phyloP scores from a whole-genome alignment of 2,797 vertebrate genomes.

The Erpetoichthys calabaricus region DNA sequence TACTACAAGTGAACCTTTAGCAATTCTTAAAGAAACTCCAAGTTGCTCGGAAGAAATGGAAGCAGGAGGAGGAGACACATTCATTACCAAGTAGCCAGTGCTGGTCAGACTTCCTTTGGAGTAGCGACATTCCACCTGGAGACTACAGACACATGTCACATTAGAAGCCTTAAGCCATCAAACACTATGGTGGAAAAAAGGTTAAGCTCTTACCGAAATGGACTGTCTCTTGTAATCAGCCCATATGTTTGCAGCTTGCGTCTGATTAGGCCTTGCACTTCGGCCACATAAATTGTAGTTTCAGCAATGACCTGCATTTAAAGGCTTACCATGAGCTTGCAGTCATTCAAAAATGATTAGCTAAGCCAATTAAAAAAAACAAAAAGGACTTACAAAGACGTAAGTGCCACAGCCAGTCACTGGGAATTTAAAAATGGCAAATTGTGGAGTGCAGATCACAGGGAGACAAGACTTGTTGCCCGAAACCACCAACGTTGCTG shows the following conservation, averaged over 20 bases:
- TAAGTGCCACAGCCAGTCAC: conserved; percentile 50
- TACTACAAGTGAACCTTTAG: conserved; percentile 33
- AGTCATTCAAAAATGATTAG: too few species aligned
- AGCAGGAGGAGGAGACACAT: conserved; percentile 39
- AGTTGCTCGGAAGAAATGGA: conserved; percentile 43
- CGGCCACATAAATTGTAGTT: conserved; percentile 49
- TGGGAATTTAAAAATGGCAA: conserved; percentile 53
- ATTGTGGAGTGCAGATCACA: conserved; percentile 33
- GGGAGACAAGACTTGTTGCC: conserved; percentile 42
- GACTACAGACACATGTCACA: conserved; percentile 23
- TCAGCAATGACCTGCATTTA: conserved; percentile 39
- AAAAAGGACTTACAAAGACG: conserved; percentile 35
- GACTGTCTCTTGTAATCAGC: conserved; percentile 54
- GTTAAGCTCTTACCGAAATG: conserved; percentile 38
- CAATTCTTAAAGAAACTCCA: conserved; percentile 55
- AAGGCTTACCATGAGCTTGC: not conserved
- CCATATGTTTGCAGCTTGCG: conserved; percentile 44
- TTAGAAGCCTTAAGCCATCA: too few species aligned
- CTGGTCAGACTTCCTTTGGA: conserved; percentile 29
- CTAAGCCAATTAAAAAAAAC: too few species aligned
- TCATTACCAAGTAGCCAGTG: conserved; percentile 53
- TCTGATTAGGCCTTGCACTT: conserved; percentile 42
- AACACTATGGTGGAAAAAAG: not conserved
- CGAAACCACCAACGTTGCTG: conserved; percentile 33
- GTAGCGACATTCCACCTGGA: conserved; percentile 54